Conservation (phyloP, 1,140 invertebrate species). For the Bilobella aurantiaca region DNA sequence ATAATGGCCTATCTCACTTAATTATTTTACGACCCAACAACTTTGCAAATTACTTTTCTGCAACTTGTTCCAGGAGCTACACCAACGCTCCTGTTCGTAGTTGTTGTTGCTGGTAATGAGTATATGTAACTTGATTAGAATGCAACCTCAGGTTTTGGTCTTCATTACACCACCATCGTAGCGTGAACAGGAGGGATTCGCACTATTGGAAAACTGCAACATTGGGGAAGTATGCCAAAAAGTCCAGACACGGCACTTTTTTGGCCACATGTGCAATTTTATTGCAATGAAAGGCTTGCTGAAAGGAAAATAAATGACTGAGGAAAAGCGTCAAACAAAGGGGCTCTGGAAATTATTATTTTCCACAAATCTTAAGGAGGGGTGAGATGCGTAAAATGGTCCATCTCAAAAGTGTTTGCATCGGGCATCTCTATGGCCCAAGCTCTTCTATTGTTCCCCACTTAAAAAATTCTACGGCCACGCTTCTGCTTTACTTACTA, state of each 20-base stretch:
- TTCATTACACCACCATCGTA: too few relatives aligned
- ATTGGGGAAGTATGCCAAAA: background rate
- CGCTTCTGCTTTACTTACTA: background rate
- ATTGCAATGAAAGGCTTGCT: background rate
- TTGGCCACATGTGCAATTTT: background rate
- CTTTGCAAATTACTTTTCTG: too few relatives aligned
- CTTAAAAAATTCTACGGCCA: too few relatives aligned
- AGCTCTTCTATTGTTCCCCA: too few relatives aligned
- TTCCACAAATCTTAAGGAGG: too few relatives aligned
- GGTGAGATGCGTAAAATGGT: too few relatives aligned
- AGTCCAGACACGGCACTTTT: background rate
- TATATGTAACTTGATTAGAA: background rate
- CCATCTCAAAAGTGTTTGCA: too few relatives aligned
- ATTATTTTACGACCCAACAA: background rate
- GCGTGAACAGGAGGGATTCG: too few relatives aligned
- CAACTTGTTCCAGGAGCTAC: too few relatives aligned
- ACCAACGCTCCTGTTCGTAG: too few relatives aligned
- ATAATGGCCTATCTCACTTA: background rate
- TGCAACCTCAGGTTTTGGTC: background rate
- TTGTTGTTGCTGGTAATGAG: background rate
- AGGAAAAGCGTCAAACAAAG: background rate
- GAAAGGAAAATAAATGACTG: background rate
- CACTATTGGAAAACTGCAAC: background rate
- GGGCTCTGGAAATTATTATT: too few relatives aligned
- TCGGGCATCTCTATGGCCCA: too few relatives aligned